Conservation (phyloP, 2,113 vertebrate species). For the Petromus typicus region DNA sequence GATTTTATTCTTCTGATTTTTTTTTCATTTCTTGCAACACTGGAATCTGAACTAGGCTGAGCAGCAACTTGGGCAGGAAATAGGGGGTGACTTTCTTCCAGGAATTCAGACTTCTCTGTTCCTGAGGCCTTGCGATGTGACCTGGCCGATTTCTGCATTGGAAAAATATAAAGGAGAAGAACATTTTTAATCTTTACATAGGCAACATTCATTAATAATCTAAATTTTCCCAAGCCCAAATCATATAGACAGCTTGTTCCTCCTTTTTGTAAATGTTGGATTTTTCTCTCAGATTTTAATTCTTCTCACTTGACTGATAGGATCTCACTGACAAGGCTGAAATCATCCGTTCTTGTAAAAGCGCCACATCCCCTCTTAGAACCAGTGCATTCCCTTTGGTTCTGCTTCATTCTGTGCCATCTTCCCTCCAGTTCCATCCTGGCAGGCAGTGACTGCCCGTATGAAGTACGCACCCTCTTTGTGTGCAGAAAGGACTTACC, state of each 20-base stretch:
- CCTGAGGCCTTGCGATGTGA: not conserved
- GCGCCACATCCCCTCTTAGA: not conserved
- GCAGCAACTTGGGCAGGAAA: not conserved
- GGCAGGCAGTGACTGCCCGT: not conserved
- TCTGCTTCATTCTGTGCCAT: not conserved
- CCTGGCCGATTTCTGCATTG: conserved; percentile 34
- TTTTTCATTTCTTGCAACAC: not conserved
- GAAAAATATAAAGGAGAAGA: conserved; percentile 49
- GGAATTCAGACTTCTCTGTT: conserved; percentile 22
- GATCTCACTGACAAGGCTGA: not conserved
- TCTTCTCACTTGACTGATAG: not conserved
- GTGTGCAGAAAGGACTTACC: not conserved
- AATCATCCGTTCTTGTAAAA: not conserved
- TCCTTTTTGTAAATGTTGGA: not conserved
- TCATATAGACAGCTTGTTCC: not conserved
- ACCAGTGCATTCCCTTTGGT: not conserved
- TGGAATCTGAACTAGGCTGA: conserved; percentile 24
- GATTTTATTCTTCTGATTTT: conserved; percentile 3
- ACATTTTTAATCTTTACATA: conserved; percentile 6
- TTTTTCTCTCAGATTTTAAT: conserved; percentile 41
- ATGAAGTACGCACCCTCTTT: not conserved
- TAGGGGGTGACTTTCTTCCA: conserved; percentile 23
- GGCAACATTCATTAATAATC: not conserved
- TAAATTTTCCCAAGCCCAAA: conserved; percentile 10
- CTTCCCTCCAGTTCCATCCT: not conserved